Base-by-base conservation (phyloP, 2,888 invertebrate genomes). In the Lithophane semibrunnea region DNA sequence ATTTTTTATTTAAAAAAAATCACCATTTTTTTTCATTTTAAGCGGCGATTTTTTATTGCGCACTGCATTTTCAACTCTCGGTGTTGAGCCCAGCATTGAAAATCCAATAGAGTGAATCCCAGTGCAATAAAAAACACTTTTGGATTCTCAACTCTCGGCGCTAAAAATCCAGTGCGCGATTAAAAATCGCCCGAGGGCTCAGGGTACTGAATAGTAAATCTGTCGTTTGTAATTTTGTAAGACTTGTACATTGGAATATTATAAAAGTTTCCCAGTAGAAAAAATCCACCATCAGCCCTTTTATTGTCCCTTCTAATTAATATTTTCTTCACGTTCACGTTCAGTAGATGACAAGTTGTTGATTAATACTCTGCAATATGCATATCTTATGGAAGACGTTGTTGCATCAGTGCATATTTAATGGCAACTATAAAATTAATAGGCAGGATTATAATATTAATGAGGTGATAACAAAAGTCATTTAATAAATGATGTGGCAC, bases 361-460 rank as follows among this genome's bases (percentile, higher is more conserved):
- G 78, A 80, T 73, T 66, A 65, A 79, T 66, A 42, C 4, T n/a
- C 37, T 65, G 37, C 58, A 75, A 64, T 29, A 75, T 24, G 21
- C 66, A 42, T 44, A 60, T 80, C 52, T 3, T 73, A 58, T 8
- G 60, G 47, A 64, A 24, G 49, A 60, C 37, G 4, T 0, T 37
- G 16, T 73, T 61, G 80, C 73, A 66, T 60, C 60, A 44, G 21
- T 61, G 54, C 29, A 80, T 79, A 66, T 49, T 60, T 29, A 60
- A 66, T 66, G 60, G 42, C 18, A 44, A 21, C 18, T 60, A 42
- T 47, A 37, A n/a, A 73, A 49, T n/a, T 10, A 10, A 24, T 42
- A 4, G 16, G 9, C 49, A 37, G 9, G 49, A 68, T 68, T 67
- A n/a, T 16, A n/a, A 16, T 65, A 29, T 2, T 8, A 29, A 16